A percentile compares a stretch with the other conserved stretches of the same genome.
Conservation (phyloP, 2,888 invertebrate genomes). For the Phengaris arion region DNA sequence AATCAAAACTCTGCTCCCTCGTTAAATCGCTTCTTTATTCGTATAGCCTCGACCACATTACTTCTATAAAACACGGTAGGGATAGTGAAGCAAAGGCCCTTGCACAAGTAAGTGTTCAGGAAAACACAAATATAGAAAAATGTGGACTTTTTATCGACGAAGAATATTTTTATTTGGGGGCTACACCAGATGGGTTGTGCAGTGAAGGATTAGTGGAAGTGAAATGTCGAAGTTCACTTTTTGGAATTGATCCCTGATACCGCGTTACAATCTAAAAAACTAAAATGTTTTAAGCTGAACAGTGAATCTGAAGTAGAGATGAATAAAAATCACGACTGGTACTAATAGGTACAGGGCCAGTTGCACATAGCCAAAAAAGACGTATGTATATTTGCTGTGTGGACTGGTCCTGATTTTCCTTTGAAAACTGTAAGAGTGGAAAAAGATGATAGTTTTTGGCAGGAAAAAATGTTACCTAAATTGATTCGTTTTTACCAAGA, state of each 20-base stretch:
- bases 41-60: neutral
- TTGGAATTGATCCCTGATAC: constrained; percentile 24
- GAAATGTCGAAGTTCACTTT: constrained; percentile 25
- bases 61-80: constrained; percentile 22
- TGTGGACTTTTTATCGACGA: constrained; percentile 21
- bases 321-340: constrained; percentile 33
- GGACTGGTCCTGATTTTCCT: constrained; percentile 29
- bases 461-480: neutral
- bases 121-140: constrained; percentile 30
- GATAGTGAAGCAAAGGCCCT: constrained; percentile 26
- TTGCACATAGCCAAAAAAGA: constrained; percentile 31
- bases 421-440: constrained; percentile 30
- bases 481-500: neutral
- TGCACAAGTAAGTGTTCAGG: neutral
- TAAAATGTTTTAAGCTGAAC: constrained; percentile 26
- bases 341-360: constrained; percentile 33
- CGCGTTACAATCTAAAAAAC: constrained; percentile 31
- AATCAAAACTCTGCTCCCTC: constrained; percentile 25
- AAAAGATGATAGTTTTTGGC: constrained; percentile 20
- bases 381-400: constrained; percentile 33
- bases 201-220: constrained; percentile 32
- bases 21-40: constrained; percentile 21
- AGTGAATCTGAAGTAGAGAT: neutral
- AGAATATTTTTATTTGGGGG: constrained; percentile 31
- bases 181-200: constrained; percentile 32